These are phyloP conservation scores for Harpagoxenus sublaevis DNA, from an alignment of 2,888 invertebrate genomes.

Conservation along the genomic window DNA sequence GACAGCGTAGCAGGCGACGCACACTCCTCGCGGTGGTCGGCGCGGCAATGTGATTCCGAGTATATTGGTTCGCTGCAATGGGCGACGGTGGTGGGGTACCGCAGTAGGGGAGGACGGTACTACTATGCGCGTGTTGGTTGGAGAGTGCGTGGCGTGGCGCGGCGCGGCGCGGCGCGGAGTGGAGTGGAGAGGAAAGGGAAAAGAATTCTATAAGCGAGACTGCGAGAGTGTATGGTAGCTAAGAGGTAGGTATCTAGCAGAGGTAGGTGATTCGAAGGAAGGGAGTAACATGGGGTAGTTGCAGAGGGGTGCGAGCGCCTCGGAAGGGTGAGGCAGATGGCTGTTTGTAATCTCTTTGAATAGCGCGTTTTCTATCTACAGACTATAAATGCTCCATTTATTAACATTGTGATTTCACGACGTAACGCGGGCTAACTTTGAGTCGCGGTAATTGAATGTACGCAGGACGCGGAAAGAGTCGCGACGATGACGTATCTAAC, in stretches of 20 bases:
- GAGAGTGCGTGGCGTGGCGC: conserved; percentile 30
- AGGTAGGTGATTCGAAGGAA: conserved; percentile 27
- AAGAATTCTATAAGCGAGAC: conserved; percentile 40
- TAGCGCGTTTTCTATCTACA: conserved; percentile 59
- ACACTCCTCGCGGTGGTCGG: conserved; percentile 82
- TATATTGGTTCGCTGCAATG: conserved; percentile 71
- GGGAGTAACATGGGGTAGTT: conserved; percentile 34
- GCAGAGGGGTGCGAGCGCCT: conserved; percentile 31
- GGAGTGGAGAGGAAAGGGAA: conserved; percentile 26
- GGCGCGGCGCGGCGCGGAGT: not conserved
- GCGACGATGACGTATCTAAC: not conserved
- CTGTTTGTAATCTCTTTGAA: conserved; percentile 54
- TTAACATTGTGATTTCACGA: conserved; percentile 58
- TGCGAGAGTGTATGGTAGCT: conserved; percentile 15
- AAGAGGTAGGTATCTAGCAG: conserved; percentile 33
- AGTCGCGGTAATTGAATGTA: conserved; percentile 42
- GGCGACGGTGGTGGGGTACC: conserved; percentile 63
- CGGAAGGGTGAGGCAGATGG: conserved; percentile 46
- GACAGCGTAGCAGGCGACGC: conserved; percentile 76
- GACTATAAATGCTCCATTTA: conserved; percentile 63
- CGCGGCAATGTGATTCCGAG: conserved; percentile 82
- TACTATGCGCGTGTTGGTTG: conserved; percentile 57
- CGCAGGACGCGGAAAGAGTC: not conserved
- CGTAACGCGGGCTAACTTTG: conserved; percentile 14
- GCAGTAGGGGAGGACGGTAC: conserved; percentile 49